phyloP scores from a whole-genome alignment of 2,113 vertebrate species.

The Callipepla californica region DNA sequence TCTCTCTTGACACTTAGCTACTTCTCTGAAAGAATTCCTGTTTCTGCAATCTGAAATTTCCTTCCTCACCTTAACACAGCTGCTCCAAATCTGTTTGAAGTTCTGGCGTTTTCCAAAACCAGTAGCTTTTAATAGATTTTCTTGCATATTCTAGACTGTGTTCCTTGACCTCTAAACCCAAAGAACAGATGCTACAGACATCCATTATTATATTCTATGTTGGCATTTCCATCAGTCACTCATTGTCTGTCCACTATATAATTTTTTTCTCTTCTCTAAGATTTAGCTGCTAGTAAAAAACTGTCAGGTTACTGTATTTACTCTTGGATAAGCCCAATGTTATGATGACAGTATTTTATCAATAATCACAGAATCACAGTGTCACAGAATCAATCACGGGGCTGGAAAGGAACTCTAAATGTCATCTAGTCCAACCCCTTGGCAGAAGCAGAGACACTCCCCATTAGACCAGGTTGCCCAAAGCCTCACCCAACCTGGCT shows the following conservation, averaged over 20 bases:
- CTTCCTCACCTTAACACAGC: background rate
- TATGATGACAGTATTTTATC: background rate
- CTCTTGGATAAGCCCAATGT: background rate
- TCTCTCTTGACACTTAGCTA: background rate
- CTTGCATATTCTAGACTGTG: background rate
- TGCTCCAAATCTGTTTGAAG: background rate
- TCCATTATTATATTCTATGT: background rate
- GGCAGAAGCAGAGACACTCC: background rate
- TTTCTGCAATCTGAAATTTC: background rate
- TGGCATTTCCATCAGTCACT: background rate
- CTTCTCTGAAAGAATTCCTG: background rate
- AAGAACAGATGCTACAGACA: background rate
- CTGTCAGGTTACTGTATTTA: background rate
- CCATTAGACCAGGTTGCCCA: background rate
- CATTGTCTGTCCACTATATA: background rate
- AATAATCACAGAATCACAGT: background rate
- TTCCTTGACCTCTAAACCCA: background rate
- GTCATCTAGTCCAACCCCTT: background rate
- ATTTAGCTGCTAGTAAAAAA: background rate
- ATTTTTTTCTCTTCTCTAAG: background rate
- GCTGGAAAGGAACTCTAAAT: background rate
- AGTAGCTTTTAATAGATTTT: background rate
- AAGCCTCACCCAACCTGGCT: background rate
- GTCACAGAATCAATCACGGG: background rate
- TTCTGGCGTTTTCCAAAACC: background rate